Evolutionary conservation across 2,888 invertebrate genomes (phyloP), one percentile per base, ranked within the genome.

Genomic region (Coenonympha glycerion): DNA sequence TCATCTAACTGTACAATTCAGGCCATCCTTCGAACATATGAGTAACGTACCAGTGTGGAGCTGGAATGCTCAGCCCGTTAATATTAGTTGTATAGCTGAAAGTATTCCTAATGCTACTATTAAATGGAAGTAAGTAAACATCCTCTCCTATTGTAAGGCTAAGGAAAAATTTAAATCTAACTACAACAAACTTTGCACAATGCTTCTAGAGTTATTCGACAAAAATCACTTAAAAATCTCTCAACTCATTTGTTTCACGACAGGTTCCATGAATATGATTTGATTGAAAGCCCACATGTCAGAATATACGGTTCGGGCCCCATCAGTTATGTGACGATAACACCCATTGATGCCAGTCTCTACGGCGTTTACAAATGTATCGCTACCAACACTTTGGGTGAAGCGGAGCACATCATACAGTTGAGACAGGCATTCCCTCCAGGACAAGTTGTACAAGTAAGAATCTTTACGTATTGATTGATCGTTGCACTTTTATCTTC

Each of bases 71-170:
- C 90, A 90, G 62, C 91, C 92, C 1, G 94, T 93, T 1, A 97
- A 97, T 75, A 87, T 97, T 4, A 94, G 93, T 53, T 97, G 97
- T 71, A 88, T 94, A 37, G 95, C 96, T n/a, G 94, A 95, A 76
- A 90, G 92, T 69, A 90, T 97, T 65, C 97, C 97, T 2, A 97
- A 97, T 73, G 97, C 97, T 0, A 96, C 96, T 5, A 95, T 97
- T 62, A 91, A 91, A 68, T 97, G 96, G 96, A 90, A 90, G 75
- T 90, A 86, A 76, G 85, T 69, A 58, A 26, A 47, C 19, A n/a
- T 19, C 13, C 3, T 9, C 3, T 8, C n/a, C n/a, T 3, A n/a
- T n/a, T 3, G n/a, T 9, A 9, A 28, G n/a, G 3, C 5, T 1
- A 1, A 3, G n/a, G n/a, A n/a, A n/a, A n/a, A n/a, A n/a, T n/a